These are phyloP conservation scores for Poecilia velifera DNA, from an alignment of 2,797 vertebrate species.

Conservation along the genomic window DNA sequence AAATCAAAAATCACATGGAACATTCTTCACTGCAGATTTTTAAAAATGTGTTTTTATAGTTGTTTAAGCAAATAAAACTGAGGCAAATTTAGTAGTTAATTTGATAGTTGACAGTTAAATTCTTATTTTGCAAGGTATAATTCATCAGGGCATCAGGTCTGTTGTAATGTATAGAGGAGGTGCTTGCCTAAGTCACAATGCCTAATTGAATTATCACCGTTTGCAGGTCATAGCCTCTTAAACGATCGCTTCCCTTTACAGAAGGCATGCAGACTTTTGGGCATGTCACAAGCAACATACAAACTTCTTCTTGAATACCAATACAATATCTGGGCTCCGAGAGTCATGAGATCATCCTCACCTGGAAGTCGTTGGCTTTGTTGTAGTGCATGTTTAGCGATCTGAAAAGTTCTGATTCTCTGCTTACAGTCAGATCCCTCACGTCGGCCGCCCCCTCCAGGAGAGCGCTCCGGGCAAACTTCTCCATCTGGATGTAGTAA, in stretches of 20 bases:
- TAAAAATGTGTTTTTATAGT: neutral
- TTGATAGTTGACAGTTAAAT: neutral
- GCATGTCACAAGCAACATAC: neutral
- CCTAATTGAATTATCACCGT: neutral
- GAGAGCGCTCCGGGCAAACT: conserved; percentile 88
- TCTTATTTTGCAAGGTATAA: neutral
- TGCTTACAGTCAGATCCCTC: conserved; percentile 82
- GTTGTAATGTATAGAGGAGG: neutral
- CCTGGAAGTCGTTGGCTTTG: conserved; percentile 93
- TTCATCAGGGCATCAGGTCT: neutral
- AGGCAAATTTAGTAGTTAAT: neutral
- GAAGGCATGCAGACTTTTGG: neutral
- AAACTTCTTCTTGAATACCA: neutral
- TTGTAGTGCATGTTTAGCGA: conserved; percentile 92
- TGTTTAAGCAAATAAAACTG: neutral
- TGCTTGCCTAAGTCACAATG: neutral
- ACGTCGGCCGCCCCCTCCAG: conserved; percentile 77
- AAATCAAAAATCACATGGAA: neutral
- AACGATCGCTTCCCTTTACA: neutral
- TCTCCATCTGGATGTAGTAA: conserved; percentile 98
- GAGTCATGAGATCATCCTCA: conserved; percentile 51
- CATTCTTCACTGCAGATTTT: neutral
- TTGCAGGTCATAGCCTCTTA: neutral
- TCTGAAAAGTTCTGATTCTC: conserved; percentile 90
- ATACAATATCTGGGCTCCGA: neutral